A percentile compares a stretch with the other conserved stretches of the same genome.
Evolutionary conservation across 2,797 vertebrate genomes (phyloP).

Genomic region (Dryobates pubescens): DNA sequence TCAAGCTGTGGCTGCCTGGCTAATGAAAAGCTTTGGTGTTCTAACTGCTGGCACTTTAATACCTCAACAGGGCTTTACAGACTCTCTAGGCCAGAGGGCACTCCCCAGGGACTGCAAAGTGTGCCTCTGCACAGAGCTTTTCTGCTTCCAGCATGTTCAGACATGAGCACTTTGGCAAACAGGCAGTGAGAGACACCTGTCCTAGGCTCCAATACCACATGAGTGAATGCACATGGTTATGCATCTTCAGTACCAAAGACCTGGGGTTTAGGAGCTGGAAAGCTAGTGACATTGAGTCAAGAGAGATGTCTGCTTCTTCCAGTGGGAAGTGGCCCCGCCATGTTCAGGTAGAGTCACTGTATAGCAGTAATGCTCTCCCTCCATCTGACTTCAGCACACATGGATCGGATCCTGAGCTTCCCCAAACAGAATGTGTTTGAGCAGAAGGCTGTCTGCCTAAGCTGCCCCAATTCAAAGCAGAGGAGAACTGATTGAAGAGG

Average conservation of each 20-base stretch:
- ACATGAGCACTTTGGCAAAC: not conserved
- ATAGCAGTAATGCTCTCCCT: not conserved
- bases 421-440: not conserved
- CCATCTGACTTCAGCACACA: not conserved
- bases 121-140: not conserved
- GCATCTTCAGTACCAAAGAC: not conserved
- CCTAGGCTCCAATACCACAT: not conserved
- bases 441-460: not conserved
- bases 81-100: not conserved
- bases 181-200: not conserved
- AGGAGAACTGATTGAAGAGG: not conserved
- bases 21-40: not conserved
- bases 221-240: accelerated
- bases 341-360: not conserved
- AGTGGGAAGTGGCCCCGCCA: not conserved
- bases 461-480: not conserved
- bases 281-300: accelerated
- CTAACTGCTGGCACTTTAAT: not conserved
- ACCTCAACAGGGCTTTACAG: not conserved
- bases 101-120: not conserved
- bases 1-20: not conserved
- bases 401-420: not conserved
- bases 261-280: not conserved
- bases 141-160: not conserved
- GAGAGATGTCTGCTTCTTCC: not conserved